These are phyloP conservation scores for Limnothrissa miodon DNA, from an alignment of 2,113 vertebrate species.

Conservation along the genomic window DNA sequence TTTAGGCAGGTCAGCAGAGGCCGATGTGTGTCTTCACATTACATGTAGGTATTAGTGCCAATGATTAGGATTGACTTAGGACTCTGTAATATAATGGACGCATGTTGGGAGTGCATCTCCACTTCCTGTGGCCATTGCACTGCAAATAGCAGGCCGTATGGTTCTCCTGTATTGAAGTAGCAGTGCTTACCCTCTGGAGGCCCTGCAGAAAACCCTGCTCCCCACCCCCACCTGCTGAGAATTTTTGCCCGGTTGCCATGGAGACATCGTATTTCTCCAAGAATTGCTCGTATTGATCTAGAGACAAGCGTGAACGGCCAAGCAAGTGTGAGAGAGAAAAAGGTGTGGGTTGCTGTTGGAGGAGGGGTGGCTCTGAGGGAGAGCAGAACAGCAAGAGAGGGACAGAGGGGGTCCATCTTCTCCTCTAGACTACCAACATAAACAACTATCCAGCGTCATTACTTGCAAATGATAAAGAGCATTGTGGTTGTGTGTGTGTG, in stretches of 20 bases:
- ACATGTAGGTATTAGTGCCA: background rate
- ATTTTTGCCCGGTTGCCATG: constrained; percentile 96
- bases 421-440: background rate
- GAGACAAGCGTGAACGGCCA: constrained; percentile 92
- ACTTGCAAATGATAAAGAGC: background rate
- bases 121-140: background rate
- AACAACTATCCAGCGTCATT: background rate
- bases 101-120: background rate
- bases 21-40: background rate
- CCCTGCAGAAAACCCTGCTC: constrained; percentile 67
- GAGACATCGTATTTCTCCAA: constrained; percentile 95
- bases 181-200: constrained; percentile 74
- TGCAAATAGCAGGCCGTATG: constrained; percentile 23
- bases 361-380: background rate
- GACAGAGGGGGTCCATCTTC: background rate
- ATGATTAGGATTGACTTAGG: background rate
- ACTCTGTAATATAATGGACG: background rate
- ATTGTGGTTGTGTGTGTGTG: background rate
- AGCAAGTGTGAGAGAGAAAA: constrained; percentile 73
- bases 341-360: background rate
- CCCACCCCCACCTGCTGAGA: constrained; percentile 71
- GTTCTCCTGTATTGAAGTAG: constrained; percentile 54
- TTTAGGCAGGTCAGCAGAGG: background rate
- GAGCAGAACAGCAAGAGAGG: too few relatives aligned
- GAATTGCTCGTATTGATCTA: constrained; percentile 99